These are phyloP conservation scores for Monopis laevigella DNA, from an alignment of 2,888 invertebrate species.

Conservation along the genomic window DNA sequence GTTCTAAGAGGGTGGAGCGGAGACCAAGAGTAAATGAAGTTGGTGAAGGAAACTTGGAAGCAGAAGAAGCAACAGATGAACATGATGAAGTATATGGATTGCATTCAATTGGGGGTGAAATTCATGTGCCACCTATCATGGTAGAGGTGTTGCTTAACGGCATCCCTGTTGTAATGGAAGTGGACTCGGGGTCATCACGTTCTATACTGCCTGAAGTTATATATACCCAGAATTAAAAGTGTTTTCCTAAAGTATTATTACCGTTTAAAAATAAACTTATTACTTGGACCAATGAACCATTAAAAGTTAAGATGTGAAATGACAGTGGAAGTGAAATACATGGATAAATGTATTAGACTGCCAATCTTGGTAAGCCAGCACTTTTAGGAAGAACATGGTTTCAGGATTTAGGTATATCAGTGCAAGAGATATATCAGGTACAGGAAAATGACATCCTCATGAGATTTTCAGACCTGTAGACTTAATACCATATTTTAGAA, in stretches of 20 bases:
- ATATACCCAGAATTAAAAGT: conserved; percentile 7
- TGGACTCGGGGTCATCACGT: conserved; percentile 14
- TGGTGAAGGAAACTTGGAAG: background rate
- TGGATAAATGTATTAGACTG: conserved; percentile 2
- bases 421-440: conserved; percentile 1
- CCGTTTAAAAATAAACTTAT: conserved; percentile 12
- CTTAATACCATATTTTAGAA: too few relatives aligned
- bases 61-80: background rate
- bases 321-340: conserved; percentile 4
- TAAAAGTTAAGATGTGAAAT: conserved; percentile 4
- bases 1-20: conserved; percentile 1
- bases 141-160: conserved; percentile 11
- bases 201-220: conserved; percentile 11
- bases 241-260: conserved; percentile 7
- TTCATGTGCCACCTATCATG: conserved; percentile 4
- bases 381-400: conserved; percentile 5
- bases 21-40: conserved; percentile 9
- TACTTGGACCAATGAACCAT: conserved; percentile 13
- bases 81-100: conserved; percentile 7
- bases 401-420: conserved; percentile 1
- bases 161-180: conserved; percentile 14
- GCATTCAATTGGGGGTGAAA: background rate
- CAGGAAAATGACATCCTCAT: background rate
- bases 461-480: conserved; percentile 10
- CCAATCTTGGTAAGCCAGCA: conserved; percentile 6